Base-by-base conservation (phyloP, 92 coral and sea anemone species). In the Umimayanthus kanabou region DNA sequence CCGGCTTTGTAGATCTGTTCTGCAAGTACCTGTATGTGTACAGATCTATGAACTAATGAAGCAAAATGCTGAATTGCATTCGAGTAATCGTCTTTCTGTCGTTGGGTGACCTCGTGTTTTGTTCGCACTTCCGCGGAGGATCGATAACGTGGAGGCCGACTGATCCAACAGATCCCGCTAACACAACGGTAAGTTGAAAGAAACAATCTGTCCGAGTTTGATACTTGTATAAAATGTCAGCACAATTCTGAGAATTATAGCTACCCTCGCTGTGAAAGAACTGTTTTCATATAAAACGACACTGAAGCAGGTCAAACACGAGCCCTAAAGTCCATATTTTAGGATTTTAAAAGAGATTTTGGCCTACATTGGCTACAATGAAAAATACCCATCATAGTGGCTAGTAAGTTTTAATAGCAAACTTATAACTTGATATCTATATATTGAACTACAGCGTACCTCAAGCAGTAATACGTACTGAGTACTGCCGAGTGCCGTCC, bases 51-150 rank as follows among this genome's bases (percentile, higher is more conserved):
- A 53, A 53, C 18, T 33, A 33, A 33, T 13, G 23, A 72, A 72
- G 43, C 43, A 22, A 80, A 42, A 80, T 80, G 85, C 28, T 22
- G 85, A 6, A 1, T 57, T 58, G 8, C 30, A 33, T 39, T 80
- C 85, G 22, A 61, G 85, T 20, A 22, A 8, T 80, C 18, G 30
- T 58, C 29, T 55, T 57, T 61, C 85, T 80, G 28, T 80, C 53
- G 6, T 23, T 39, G 20, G 85, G 50, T 57, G 25, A 57, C 30
- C 67, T 80, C 29, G 55, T 80, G 16, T 33, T 9, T 9, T 4
- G 85, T 37, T 18, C 73, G 30, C 85, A 80, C 37, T 80, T 80
- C 72, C 85, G 85, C 29, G 85, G 85, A 22, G 85, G 72, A 4
- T 80, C 85, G 10, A 80, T 80, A 2, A 33, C 85, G 8, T 80